Conservation (phyloP, 2,888 invertebrate species). For the Volucella bombylans region DNA sequence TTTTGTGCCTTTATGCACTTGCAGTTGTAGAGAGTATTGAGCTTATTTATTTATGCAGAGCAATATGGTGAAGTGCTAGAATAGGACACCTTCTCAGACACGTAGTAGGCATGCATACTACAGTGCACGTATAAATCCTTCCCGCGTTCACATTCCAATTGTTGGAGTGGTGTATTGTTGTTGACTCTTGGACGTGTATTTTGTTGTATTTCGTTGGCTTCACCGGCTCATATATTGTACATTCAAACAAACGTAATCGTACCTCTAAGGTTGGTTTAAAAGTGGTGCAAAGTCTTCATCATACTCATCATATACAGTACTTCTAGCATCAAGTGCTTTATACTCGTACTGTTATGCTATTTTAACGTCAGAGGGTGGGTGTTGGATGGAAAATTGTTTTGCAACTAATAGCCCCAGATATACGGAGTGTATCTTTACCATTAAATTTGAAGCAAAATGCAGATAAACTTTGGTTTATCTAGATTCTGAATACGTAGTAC, state of each 20-base stretch:
- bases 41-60: slow-evolving; percentile 72
- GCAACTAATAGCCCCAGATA: slow-evolving; percentile 65
- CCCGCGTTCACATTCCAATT: slow-evolving; percentile 64
- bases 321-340: slow-evolving; percentile 51
- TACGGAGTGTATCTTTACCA: background rate
- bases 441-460: slow-evolving; percentile 26
- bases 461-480: slow-evolving; percentile 15
- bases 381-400: slow-evolving; percentile 68
- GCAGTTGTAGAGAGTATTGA: slow-evolving; percentile 31
- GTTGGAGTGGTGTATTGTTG: slow-evolving; percentile 66
- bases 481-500: background rate
- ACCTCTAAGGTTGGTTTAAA: background rate
- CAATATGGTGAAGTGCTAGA: slow-evolving; percentile 66
- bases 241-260: too few relatives aligned
- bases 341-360: slow-evolving; percentile 52
- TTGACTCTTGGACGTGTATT: slow-evolving; percentile 64
- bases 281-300: slow-evolving; percentile 54
- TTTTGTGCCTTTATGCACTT: slow-evolving; percentile 14
- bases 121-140: slow-evolving; percentile 32
- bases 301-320: slow-evolving; percentile 17
- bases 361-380: slow-evolving; percentile 20
- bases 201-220: slow-evolving; percentile 39
- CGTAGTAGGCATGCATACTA: slow-evolving; percentile 60
- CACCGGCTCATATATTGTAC: background rate
- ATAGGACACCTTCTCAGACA: slow-evolving; percentile 71